Evolutionary conservation across 2,888 invertebrate genomes (phyloP).

Genomic region (Labia minor): DNA sequence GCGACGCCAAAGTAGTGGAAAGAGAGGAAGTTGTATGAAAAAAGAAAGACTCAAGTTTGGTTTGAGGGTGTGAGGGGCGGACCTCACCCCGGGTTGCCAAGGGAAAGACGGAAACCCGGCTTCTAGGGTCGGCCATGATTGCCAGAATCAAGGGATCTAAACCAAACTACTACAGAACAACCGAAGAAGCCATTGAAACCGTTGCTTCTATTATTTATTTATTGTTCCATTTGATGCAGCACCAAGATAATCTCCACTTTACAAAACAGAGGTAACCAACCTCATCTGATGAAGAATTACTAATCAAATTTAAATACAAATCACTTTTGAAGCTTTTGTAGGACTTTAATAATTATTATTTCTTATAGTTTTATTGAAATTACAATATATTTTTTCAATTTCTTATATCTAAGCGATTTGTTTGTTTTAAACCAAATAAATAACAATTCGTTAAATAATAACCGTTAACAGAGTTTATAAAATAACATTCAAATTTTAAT

Average conservation of each 20-base stretch:
- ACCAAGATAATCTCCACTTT: background rate
- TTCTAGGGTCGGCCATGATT: slow-evolving; percentile 13
- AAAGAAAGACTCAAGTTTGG: slow-evolving; percentile 13
- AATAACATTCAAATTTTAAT: too few relatives aligned
- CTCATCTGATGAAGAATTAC: too few relatives aligned
- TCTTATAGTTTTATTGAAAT: too few relatives aligned
- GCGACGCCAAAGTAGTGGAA: background rate
- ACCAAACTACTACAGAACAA: slow-evolving; percentile 13
- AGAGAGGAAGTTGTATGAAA: slow-evolving; percentile 13
- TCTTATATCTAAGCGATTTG: too few relatives aligned
- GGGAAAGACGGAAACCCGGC: slow-evolving; percentile 13
- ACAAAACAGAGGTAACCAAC: background rate
- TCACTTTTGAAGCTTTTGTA: too few relatives aligned
- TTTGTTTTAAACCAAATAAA: too few relatives aligned
- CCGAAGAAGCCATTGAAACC: slow-evolving; percentile 7
- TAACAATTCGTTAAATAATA: too few relatives aligned
- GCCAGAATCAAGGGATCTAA: slow-evolving; percentile 7
- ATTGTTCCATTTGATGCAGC: background rate
- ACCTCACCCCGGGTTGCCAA: background rate
- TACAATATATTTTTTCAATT: too few relatives aligned
- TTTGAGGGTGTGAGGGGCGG: background rate
- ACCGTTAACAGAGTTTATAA: too few relatives aligned
- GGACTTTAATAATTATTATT: too few relatives aligned
- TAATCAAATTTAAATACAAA: too few relatives aligned
- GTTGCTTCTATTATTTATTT: slow-evolving; percentile 13